Conservation (phyloP, 35 echinoderm and acorn worm genomes). For the Ptychodera flava region DNA sequence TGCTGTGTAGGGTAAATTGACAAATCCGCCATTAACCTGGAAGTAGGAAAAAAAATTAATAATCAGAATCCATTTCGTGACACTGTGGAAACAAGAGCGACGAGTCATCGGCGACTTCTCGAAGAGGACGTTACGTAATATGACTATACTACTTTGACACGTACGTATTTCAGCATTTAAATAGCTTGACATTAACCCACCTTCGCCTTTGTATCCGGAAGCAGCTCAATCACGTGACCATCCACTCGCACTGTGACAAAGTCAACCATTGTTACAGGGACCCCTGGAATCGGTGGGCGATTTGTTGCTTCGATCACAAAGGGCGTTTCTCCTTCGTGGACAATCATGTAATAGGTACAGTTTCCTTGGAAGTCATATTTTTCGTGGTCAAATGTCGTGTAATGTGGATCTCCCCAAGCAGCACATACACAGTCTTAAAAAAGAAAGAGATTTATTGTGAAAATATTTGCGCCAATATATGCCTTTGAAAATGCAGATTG, state of each 20-base stretch:
- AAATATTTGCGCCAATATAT: too few relatives aligned
- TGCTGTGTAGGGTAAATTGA: neutral
- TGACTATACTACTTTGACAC: too few relatives aligned
- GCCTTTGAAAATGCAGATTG: too few relatives aligned
- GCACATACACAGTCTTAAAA: neutral
- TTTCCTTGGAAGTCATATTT: conserved; percentile 8
- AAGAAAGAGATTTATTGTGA: too few relatives aligned
- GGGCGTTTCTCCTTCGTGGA: neutral
- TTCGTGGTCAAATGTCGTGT: conserved; percentile 6
- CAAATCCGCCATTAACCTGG: neutral
- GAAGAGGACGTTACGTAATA: too few relatives aligned
- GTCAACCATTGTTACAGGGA: neutral
- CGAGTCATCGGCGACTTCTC: too few relatives aligned
- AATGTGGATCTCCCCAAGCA: conserved; percentile 16
- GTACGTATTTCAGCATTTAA: too few relatives aligned
- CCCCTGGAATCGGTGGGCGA: neutral
- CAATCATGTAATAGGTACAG: neutral
- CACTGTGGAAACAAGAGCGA: too few relatives aligned
- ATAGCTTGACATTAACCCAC: too few relatives aligned
- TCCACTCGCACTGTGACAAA: neutral
- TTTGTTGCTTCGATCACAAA: neutral
- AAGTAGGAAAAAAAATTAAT: too few relatives aligned
- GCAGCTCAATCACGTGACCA: neutral
- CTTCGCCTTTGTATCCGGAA: neutral
- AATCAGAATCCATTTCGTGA: too few relatives aligned